Percentiles rank a stretch among this genome's conserved stretches.
phyloP scores from a whole-genome alignment of 2,888 invertebrate species.

The Ophion slaviceki region DNA sequence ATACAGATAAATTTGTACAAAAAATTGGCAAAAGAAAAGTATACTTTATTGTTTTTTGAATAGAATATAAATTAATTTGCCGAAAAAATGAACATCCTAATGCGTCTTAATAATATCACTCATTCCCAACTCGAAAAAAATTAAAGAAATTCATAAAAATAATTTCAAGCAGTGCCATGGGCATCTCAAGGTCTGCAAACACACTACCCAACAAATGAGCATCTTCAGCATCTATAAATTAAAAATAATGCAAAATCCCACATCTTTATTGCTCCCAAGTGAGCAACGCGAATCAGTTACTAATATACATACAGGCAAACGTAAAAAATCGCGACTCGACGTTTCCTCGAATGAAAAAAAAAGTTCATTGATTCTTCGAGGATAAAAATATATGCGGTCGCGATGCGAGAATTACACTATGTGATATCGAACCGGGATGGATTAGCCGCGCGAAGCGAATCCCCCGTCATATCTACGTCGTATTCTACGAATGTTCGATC shows the following conservation, averaged over 20 bases:
- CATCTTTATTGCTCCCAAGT: slow-evolving; percentile 22
- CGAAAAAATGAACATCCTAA: not conserved
- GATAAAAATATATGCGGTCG: slow-evolving; percentile 49
- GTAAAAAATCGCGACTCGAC: not conserved
- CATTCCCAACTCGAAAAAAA: not conserved
- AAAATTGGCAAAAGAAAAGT: not conserved
- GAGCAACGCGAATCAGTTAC: not conserved
- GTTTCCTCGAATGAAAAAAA: slow-evolving; percentile 8
- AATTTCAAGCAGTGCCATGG: not conserved
- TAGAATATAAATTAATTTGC: not conserved
- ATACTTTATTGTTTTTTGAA: not conserved
- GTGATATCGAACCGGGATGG: not conserved
- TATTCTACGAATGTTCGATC: slow-evolving; percentile 31
- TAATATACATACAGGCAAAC: not conserved
- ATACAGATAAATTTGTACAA: not conserved
- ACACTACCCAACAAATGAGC: not conserved
- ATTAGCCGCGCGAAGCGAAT: slow-evolving; percentile 26
- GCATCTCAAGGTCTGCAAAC: not conserved
- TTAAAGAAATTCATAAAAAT: not conserved
- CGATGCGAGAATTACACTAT: slow-evolving; percentile 29
- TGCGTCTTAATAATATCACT: not conserved
- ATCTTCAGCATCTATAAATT: slow-evolving; percentile 18
- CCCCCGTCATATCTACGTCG: slow-evolving; percentile 32
- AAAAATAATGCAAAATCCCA: slow-evolving; percentile 17
- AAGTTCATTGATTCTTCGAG: slow-evolving; percentile 45